These are phyloP conservation scores for Hipparchia semele DNA, from an alignment of 2,888 invertebrate species.

Conservation along the genomic window DNA sequence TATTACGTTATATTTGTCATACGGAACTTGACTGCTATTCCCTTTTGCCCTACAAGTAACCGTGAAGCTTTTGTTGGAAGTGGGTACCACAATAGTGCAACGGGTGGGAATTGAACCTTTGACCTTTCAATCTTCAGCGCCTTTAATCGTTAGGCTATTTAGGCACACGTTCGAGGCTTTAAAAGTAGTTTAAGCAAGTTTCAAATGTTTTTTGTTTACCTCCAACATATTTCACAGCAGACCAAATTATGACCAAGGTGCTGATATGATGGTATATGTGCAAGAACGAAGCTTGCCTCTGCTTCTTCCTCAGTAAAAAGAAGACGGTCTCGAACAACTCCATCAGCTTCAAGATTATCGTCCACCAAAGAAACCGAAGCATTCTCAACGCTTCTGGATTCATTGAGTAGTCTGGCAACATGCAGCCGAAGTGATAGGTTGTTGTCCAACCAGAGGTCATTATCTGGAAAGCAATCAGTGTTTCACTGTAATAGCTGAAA, in stretches of 20 bases:
- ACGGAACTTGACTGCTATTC: too few relatives aligned
- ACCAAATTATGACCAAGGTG: slow-evolving; percentile 84
- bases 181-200: not conserved
- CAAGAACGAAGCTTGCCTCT: slow-evolving; percentile 87
- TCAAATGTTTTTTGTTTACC: slow-evolving; percentile 71
- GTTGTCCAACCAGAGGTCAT: slow-evolving; percentile 86
- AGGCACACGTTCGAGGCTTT: too few relatives aligned
- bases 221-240: slow-evolving; percentile 84
- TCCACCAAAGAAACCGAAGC: slow-evolving; percentile 84
- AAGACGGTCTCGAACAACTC: slow-evolving; percentile 88
- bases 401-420: slow-evolving; percentile 87
- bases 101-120: too few relatives aligned
- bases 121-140: too few relatives aligned
- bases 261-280: slow-evolving; percentile 89
- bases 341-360: slow-evolving; percentile 84
- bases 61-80: too few relatives aligned
- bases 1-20: too few relatives aligned
- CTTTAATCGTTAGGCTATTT: too few relatives aligned
- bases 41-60: too few relatives aligned
- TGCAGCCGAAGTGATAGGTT: slow-evolving; percentile 85
- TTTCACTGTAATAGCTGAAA: too few relatives aligned
- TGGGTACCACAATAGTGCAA: too few relatives aligned
- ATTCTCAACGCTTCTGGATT: slow-evolving; percentile 84
- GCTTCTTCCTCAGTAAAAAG: slow-evolving; percentile 88
- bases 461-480: slow-evolving; percentile 67